These are phyloP conservation scores for Lasioglossum zephyrum DNA, from an alignment of 2,888 invertebrate species.

Conservation along the genomic window DNA sequence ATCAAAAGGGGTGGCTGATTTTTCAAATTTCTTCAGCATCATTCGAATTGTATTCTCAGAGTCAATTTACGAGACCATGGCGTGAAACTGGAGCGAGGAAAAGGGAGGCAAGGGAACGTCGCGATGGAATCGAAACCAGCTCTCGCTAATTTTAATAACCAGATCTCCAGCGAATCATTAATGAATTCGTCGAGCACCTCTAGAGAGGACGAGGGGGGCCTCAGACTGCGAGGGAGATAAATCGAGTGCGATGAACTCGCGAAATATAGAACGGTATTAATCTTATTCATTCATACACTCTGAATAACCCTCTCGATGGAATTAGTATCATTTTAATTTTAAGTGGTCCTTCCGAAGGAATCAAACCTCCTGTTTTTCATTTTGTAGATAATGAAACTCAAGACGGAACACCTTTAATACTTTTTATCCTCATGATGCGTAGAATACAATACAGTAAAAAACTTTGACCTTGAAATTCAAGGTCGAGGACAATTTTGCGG, in stretches of 20 bases:
- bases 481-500: too few relatives aligned
- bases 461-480: too few relatives aligned
- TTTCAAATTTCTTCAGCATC: neutral
- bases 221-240: neutral
- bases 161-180: constrained; percentile 61
- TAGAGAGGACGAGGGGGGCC: constrained; percentile 8
- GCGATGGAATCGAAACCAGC: neutral
- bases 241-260: neutral
- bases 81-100: neutral
- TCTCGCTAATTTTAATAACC: constrained; percentile 45
- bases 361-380: too few relatives aligned
- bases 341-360: neutral
- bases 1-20: too few relatives aligned
- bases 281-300: neutral
- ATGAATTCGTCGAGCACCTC: constrained; percentile 63
- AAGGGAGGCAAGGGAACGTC: neutral
- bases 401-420: too few relatives aligned
- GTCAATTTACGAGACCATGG: neutral
- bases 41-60: neutral
- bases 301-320: neutral
- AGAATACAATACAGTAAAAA: too few relatives aligned
- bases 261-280: constrained; percentile 9
- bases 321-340: neutral
- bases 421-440: too few relatives aligned
- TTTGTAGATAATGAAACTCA: too few relatives aligned